Base-by-base conservation (phyloP, 2,888 invertebrate species). In the Schizotus pectinicornis region DNA sequence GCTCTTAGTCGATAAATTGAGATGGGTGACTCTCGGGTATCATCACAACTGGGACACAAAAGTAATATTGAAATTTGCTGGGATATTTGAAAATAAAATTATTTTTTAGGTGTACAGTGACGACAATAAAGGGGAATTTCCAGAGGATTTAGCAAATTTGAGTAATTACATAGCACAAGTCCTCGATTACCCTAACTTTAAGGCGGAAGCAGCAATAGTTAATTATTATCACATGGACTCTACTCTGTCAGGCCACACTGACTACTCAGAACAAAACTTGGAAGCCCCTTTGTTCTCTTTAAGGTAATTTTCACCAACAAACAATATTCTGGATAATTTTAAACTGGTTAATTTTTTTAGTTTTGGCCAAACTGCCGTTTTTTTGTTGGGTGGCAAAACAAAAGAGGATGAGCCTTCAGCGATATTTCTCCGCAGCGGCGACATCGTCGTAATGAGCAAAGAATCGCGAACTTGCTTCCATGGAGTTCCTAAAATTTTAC, bases 31-130 rank as follows among this genome's bases (percentile, higher is more conserved):
- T 0, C 80, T 98, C 33, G 99, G 99, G 8, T 98, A 97, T 77
- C 98, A 99, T 80, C 97, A 99, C 79, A 89, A 99, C 77, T 99
- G 99, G 98, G 89, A 95, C 72, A 92, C 94, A 50, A 99, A 98
- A 85, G 88, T 90, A 81, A 81, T n/a, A n/a, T 22, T 22, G 5
- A 22, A 22, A 22, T n/a, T n/a, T n/a, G n/a, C n/a, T n/a, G n/a
- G n/a, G n/a, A n/a, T n/a, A n/a, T n/a, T n/a, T n/a, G n/a, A n/a
- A 32, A 12, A 48, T 31, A 47, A 13, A 11, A 9, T 11, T 42
- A 41, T 56, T 47, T 50, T 50, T 12, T 75, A 88, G 88, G 77
- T 88, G 7, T 94, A 94, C 73, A 85, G 82, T 54, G 92, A 94
- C 78, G 77, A 83, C 3, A 84, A 83, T 59, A 86, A 82, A 75